phyloP scores from a whole-genome alignment of 1,140 invertebrate species.

The Andricus grossulariae region DNA sequence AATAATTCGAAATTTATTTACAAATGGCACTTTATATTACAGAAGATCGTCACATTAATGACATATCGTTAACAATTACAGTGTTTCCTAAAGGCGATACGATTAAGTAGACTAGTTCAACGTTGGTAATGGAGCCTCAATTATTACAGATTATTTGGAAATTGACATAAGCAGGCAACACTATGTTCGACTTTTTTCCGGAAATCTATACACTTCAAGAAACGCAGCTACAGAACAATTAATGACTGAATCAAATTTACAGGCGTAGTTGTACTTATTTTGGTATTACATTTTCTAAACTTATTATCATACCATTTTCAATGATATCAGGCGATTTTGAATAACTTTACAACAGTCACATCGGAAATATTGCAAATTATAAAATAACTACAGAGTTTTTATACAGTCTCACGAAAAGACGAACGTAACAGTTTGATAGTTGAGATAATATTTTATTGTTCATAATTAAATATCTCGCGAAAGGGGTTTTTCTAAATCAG shows the following conservation, averaged over 20 bases:
- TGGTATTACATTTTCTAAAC: conserved; percentile 7
- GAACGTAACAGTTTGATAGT: conserved; percentile 3
- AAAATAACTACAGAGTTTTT: neutral
- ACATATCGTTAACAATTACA: conserved; percentile 2
- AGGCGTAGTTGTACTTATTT: neutral
- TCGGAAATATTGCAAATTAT: neutral
- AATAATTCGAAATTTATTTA: conserved; percentile 61
- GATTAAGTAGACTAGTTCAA: conserved; percentile 22
- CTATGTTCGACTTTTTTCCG: neutral
- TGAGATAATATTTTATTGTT: neutral
- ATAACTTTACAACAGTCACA: conserved; percentile 13
- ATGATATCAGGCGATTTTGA: neutral
- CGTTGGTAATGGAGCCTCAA: conserved; percentile 4
- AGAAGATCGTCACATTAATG: conserved; percentile 42
- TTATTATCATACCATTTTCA: conserved; percentile 5
- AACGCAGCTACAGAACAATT: conserved; percentile 17
- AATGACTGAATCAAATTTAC: conserved; percentile 1
- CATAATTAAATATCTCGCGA: neutral
- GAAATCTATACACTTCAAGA: conserved; percentile 21
- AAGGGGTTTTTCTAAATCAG: neutral
- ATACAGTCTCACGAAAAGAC: neutral
- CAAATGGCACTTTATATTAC: conserved; percentile 66
- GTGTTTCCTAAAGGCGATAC: conserved; percentile 22
- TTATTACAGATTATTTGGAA: conserved; percentile 1
- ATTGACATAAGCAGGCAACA: conserved; percentile 25